Conservation (phyloP, 2,113 vertebrate genomes). For the Okapia johnstoni region DNA sequence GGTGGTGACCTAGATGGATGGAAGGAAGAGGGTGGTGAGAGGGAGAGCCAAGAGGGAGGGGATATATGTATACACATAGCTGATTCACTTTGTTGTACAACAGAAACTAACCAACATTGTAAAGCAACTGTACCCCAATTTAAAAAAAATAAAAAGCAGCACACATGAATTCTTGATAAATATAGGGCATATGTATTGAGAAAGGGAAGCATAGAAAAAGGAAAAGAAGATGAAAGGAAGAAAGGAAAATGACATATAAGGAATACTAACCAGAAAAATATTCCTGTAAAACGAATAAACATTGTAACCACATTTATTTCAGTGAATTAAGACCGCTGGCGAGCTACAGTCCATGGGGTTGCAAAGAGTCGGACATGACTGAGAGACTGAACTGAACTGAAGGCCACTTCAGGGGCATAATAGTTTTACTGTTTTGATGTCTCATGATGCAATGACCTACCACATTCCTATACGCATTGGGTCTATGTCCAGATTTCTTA, state of each 20-base stretch:
- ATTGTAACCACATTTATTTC: neutral
- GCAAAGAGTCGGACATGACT: neutral
- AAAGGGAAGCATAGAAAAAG: neutral
- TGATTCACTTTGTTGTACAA: neutral
- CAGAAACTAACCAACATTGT: fast-evolving
- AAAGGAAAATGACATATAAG: neutral
- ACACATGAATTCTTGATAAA: neutral
- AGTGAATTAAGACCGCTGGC: neutral
- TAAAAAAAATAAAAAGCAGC: neutral
- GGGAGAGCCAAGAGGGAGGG: neutral
- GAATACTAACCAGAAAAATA: neutral
- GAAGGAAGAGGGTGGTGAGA: neutral
- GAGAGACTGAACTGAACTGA: neutral
- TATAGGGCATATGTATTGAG: neutral
- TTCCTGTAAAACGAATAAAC: neutral
- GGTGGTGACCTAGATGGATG: neutral
- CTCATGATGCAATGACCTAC: fast-evolving
- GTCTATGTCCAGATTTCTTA: neutral
- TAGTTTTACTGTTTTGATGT: neutral
- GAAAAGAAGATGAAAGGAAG: neutral
- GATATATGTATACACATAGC: neutral
- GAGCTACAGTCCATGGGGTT: neutral
- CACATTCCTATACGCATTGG: neutral
- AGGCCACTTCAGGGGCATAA: neutral
- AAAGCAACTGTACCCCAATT: neutral